Percentiles rank a stretch among this genome's conserved stretches.
Evolutionary conservation across 2,888 invertebrate species (phyloP).

Genomic region (Beris morrisii): DNA sequence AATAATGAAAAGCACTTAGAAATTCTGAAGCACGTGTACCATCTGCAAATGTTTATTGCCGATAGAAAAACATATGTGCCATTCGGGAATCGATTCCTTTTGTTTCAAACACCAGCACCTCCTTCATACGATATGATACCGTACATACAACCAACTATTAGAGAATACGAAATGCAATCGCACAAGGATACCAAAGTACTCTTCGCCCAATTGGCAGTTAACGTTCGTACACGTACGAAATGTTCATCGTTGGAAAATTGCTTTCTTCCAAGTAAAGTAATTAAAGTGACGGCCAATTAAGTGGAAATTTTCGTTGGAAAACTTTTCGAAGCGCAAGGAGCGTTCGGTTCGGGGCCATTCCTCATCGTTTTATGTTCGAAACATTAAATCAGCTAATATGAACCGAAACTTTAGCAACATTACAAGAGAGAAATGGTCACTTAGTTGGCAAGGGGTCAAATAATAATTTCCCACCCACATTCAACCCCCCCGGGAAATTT

Average conservation of each 20-base stretch:
- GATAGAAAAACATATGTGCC: constrained; percentile 41
- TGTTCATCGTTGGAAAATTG: constrained; percentile 4
- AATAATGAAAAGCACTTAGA: constrained; percentile 41
- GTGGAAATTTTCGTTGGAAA: constrained; percentile 2
- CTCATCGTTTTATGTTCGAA: constrained; percentile 49
- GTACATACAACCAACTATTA: too few relatives aligned
- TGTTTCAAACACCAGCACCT: too few relatives aligned
- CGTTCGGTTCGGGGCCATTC: constrained; percentile 37
- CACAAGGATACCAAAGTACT: neutral
- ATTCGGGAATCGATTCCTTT: constrained; percentile 34
- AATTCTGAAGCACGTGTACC: constrained; percentile 39
- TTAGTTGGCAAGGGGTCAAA: constrained; percentile 35
- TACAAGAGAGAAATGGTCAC: neutral
- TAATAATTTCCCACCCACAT: constrained; percentile 37
- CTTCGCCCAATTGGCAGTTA: constrained; percentile 31
- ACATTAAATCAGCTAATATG: constrained; percentile 55
- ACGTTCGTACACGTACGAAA: constrained; percentile 33
- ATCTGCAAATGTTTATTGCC: constrained; percentile 37
- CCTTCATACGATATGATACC: too few relatives aligned
- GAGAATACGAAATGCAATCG: neutral
- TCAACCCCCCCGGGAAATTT: constrained; percentile 36
- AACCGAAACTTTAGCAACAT: constrained; percentile 43
- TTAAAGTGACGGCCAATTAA: constrained; percentile 15
- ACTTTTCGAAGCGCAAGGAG: neutral
- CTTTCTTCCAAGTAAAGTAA: constrained; percentile 1